These are phyloP conservation scores for Cochlearius cochlearius DNA, from an alignment of 2,113 vertebrate species.

Conservation along the genomic window DNA sequence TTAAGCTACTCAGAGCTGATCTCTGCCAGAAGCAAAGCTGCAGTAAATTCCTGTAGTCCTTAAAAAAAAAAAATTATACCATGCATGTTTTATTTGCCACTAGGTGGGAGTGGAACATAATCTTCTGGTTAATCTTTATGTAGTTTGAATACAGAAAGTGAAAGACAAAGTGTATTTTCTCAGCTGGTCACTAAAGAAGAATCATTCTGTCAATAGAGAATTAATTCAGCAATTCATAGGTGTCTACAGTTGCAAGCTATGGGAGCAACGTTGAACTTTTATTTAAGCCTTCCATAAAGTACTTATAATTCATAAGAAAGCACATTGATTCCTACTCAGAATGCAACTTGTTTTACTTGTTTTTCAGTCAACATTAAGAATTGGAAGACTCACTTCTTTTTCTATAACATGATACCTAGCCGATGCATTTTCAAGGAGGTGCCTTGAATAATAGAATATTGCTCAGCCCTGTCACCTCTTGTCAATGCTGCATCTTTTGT, in stretches of 20 bases:
- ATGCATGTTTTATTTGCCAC: neutral
- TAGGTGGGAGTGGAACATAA: constrained; percentile 63
- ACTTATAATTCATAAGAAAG: neutral
- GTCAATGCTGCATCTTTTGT: neutral
- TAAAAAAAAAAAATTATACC: neutral
- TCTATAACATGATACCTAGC: neutral
- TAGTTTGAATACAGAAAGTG: neutral
- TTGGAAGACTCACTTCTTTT: neutral
- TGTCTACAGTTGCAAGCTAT: neutral
- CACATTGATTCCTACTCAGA: neutral
- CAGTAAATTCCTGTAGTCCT: neutral
- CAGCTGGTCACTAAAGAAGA: neutral
- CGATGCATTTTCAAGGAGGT: neutral
- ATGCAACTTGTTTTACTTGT: neutral
- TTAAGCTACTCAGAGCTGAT: neutral
- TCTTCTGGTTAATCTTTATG: neutral
- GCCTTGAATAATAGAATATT: neutral
- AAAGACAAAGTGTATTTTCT: neutral
- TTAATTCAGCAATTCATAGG: neutral
- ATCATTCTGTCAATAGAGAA: neutral
- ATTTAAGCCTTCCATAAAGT: neutral
- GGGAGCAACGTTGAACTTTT: neutral
- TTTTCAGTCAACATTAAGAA: neutral
- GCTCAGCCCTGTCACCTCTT: neutral
- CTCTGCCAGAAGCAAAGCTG: neutral